Percentiles rank a stretch among this genome's conserved stretches.
Conservation (phyloP, 2,113 vertebrate species). For the Ammospiza caudacuta region DNA sequence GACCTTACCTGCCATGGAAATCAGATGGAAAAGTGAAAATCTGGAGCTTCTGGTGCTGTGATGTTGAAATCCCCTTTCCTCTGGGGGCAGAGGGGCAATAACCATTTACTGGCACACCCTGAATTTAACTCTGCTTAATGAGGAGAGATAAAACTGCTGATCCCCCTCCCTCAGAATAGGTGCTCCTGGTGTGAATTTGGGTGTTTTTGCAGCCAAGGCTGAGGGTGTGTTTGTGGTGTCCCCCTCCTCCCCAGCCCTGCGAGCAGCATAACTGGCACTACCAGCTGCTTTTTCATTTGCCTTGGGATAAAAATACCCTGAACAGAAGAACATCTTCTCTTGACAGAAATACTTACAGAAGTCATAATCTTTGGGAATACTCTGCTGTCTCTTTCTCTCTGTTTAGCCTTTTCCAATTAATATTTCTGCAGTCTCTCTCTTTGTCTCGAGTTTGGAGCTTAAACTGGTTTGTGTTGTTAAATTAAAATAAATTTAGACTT, state of each 20-base stretch:
- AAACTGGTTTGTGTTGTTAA: neutral
- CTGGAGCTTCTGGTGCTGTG: neutral
- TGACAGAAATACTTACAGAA: conserved; percentile 51
- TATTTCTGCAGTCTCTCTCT: neutral
- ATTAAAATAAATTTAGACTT: neutral
- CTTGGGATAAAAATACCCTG: conserved; percentile 62
- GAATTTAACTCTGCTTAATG: neutral
- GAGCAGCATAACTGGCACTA: conserved; percentile 63
- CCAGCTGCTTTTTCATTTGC: conserved; percentile 66
- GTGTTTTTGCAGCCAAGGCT: neutral
- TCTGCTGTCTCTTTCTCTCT: neutral
- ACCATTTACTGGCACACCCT: neutral
- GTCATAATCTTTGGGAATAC: conserved; percentile 7
- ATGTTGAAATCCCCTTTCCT: neutral
- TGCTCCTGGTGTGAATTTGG: neutral
- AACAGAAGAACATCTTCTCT: conserved; percentile 62
- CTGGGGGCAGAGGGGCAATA: neutral
- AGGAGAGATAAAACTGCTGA: neutral
- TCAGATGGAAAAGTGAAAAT: neutral
- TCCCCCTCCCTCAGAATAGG: neutral
- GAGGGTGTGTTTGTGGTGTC: neutral
- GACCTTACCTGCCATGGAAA: neutral
- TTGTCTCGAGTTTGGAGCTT: neutral
- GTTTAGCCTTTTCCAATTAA: neutral
- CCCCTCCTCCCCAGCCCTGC: conserved; percentile 32